A percentile compares a stretch with the other conserved stretches of the same genome.
Conservation (phyloP, 2,888 invertebrate genomes). For the Zeuzera pyrina region DNA sequence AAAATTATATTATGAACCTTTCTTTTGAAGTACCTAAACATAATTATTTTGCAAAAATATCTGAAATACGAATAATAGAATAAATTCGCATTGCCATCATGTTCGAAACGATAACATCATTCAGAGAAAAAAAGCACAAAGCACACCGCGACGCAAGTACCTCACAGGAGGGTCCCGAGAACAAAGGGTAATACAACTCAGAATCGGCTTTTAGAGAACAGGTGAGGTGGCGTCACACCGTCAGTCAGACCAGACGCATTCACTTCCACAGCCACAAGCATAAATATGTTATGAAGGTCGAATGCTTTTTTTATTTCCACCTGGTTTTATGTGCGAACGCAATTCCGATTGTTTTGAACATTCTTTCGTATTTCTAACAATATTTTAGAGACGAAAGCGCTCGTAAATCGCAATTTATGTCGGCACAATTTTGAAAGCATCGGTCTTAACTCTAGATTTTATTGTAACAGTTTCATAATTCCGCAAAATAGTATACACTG, state of each 20-base stretch:
- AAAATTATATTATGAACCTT: too few species aligned
- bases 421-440: constrained; percentile 43
- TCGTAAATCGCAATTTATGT: constrained; percentile 58
- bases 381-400: constrained; percentile 43
- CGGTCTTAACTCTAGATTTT: constrained; percentile 43
- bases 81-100: constrained; percentile 30
- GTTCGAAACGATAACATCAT: constrained; percentile 36
- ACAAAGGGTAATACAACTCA: constrained; percentile 62
- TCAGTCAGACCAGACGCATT: constrained; percentile 32
- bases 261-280: constrained; percentile 43
- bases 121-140: too few species aligned
- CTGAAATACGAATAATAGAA: constrained; percentile 19
- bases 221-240: constrained; percentile 49
- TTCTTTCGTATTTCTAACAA: constrained; percentile 59
- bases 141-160: constrained; percentile 26
- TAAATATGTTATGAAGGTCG: constrained; percentile 49
- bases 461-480: too few species aligned
- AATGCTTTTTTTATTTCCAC: constrained; percentile 48
- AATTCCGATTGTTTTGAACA: constrained; percentile 49
- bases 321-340: constrained; percentile 48
- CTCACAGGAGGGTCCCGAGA: constrained; percentile 31
- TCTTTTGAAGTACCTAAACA: too few species aligned
- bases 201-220: constrained; percentile 55
- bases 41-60: too few species aligned
- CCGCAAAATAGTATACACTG: too few species aligned